Base-by-base conservation (phyloP, 2,113 vertebrate species). In the Haemorhous mexicanus region DNA sequence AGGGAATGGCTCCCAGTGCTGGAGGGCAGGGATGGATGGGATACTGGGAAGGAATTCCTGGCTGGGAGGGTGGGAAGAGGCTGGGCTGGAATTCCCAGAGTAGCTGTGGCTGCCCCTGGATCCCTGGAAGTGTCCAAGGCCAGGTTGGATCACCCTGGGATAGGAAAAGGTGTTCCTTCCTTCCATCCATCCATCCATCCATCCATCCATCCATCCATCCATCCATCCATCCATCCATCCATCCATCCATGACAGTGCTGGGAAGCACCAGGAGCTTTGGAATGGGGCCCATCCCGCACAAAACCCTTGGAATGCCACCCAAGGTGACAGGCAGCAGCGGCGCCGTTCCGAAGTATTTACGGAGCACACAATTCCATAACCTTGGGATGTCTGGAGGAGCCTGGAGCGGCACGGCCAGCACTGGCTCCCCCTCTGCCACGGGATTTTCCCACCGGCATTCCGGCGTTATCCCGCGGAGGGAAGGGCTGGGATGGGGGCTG, bases 351-450 rank as follows among this genome's bases (percentile, higher is more conserved):
- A 6, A 33, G 52, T 75, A 75, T 97, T 97, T 91, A 76, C 81
- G 55, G 82, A 86, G 92, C 41, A 0, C 2, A 63, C 62, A 52
- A 41, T 44, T 22, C 44, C 24, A 23, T 78, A 58, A 94, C 96
- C 96, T 94, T 20, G 33, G 90, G 2, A 23, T 91, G 86, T 93
- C 62, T 64, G 94, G 32, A 43, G 79, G 6, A 59, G 35, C 44
- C 50, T 2, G 35, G 56, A 47, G 77, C 8, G 30, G 30, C 84
- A 3, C 11, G 11, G 66, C 59, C 82, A 32, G 83, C n/a, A 1
- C 9, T 2, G 23, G 19, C 28, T 20, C 30, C 61, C n/a, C 18
- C 15, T 0, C 66, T 24, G 2, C 0, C 1, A 1, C 0, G 6
- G 73, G 55, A 13, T 43, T 52, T 35, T 8, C 12, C 35, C 44